Evolutionary conservation across 2,797 vertebrate species (phyloP).

Genomic region (Brachymystax lenok): DNA sequence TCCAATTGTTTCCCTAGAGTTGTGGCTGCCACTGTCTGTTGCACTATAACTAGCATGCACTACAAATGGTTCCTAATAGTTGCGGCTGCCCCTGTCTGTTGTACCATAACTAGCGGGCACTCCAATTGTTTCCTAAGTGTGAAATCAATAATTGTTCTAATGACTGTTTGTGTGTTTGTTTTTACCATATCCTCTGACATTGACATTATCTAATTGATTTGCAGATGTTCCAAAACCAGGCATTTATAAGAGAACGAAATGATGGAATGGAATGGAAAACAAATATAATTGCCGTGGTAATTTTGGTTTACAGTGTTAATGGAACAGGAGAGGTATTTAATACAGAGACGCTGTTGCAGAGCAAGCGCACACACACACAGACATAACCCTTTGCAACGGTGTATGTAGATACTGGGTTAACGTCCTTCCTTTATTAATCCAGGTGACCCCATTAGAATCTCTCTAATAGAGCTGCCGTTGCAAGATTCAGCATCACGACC

Average conservation of each 20-base stretch:
- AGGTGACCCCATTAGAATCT: neutral
- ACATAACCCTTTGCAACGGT: neutral
- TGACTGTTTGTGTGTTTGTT: constrained; percentile 10
- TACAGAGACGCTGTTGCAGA: neutral
- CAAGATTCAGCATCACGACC: neutral
- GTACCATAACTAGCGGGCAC: neutral
- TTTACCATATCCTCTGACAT: neutral
- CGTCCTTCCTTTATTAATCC: neutral
- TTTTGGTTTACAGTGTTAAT: neutral
- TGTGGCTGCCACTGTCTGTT: too few species aligned
- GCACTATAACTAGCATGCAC: too few species aligned
- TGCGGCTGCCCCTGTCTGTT: neutral
- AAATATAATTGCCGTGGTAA: neutral
- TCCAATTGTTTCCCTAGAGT: too few species aligned
- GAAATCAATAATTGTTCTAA: constrained; percentile 14
- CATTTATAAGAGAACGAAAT: neutral
- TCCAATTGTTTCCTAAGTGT: neutral
- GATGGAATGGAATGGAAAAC: neutral
- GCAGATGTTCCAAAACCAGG: neutral
- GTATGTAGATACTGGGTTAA: neutral
- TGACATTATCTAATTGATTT: constrained; percentile 3
- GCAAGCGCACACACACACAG: neutral
- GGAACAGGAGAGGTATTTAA: neutral
- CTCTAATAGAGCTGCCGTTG: too few species aligned
- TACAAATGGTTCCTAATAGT: neutral